Percentiles rank a stretch among this genome's conserved stretches.
These are phyloP conservation scores for Periophthalmus modestus DNA, from an alignment of 2,113 vertebrate species.

Conservation along the genomic window DNA sequence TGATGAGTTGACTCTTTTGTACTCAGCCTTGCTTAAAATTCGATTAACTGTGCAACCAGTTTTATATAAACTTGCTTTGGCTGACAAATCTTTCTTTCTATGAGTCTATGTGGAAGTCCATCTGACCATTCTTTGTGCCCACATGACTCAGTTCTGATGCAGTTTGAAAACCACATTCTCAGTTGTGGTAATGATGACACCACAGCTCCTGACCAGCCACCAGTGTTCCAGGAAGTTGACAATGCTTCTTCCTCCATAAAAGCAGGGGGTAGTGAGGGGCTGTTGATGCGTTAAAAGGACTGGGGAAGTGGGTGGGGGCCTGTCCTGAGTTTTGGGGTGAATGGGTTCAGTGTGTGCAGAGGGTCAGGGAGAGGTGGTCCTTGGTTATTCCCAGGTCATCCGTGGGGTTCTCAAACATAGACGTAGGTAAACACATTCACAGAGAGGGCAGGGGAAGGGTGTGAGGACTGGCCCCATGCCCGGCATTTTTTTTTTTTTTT, in stretches of 20 bases:
- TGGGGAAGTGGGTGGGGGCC: conserved; percentile 27
- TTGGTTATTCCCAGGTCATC: conserved; percentile 37
- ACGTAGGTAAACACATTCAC: conserved; percentile 39
- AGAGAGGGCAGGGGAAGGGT: conserved; percentile 48
- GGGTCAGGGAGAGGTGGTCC: conserved; percentile 30
- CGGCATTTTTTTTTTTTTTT: conserved; percentile 55
- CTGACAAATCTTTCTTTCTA: neutral
- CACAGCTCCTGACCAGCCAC: conserved; percentile 23
- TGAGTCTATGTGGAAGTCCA: too few species aligned
- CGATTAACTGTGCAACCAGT: too few species aligned
- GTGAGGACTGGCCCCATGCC: conserved; percentile 60
- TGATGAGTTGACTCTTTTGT: neutral
- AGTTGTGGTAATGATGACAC: conserved; percentile 47
- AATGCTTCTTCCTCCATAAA: conserved; percentile 22
- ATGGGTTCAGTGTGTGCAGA: conserved; percentile 40
- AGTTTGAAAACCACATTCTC: conserved; percentile 34
- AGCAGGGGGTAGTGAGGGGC: conserved; percentile 25
- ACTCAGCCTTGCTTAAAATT: too few species aligned
- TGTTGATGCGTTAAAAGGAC: conserved; percentile 26
- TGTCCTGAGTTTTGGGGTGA: conserved; percentile 36
- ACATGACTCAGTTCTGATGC: conserved; percentile 27
- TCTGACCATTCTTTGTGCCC: conserved; percentile 11
- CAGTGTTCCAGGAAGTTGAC: conserved; percentile 69
- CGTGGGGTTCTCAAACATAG: conserved; percentile 43
- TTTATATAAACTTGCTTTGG: neutral